A percentile compares a stretch with the other conserved stretches of the same genome.
Conservation (phyloP, 2,797 vertebrate species). For the Alca torda region DNA sequence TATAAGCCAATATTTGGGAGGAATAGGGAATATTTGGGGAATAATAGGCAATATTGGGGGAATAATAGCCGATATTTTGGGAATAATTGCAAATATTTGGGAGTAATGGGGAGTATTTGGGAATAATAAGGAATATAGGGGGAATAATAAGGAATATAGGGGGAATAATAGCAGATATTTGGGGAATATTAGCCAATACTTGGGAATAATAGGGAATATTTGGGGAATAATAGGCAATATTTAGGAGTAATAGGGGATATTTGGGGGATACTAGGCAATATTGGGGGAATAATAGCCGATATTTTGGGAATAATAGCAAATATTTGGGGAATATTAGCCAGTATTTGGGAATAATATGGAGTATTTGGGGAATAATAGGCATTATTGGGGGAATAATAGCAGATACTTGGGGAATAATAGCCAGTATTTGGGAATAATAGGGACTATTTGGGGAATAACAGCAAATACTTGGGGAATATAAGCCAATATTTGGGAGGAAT, state of each 20-base stretch:
- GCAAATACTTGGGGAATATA: too few species aligned
- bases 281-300: neutral
- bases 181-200: too few species aligned
- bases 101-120: neutral
- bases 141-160: too few species aligned
- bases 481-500: neutral
- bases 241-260: too few species aligned
- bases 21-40: too few species aligned
- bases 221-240: neutral
- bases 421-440: neutral
- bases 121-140: too few species aligned
- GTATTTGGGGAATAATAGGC: neutral
- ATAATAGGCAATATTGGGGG: neutral
- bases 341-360: neutral
- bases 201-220: neutral
- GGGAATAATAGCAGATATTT: too few species aligned
- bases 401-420: neutral
- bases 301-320: too few species aligned
- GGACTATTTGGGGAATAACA: neutral
- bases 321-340: neutral
- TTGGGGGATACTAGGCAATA: too few species aligned
- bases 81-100: neutral
- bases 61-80: neutral
- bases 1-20: neutral
- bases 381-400: neutral